Base-by-base conservation (phyloP, 2,113 vertebrate species). In the Piprites chloris region DNA sequence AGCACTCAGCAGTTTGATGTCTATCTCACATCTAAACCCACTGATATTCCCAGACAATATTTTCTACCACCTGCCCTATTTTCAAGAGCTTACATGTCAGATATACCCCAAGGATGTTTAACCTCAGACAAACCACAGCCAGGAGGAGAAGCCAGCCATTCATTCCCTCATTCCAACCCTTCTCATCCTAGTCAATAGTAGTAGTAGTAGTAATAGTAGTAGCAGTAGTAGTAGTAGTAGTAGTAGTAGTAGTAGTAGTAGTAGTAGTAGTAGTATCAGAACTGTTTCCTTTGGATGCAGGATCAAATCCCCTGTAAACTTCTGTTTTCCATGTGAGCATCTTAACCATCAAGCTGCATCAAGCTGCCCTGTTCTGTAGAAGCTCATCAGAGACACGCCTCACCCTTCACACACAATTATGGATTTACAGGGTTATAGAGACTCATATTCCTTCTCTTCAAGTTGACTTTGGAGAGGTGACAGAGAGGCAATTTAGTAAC, bases 31-130 rank as follows among this genome's bases (percentile, higher is more conserved):
- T 33, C 65, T 71, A 59, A 93, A 59, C 26, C 8, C 33, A n/a
- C 22, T 49, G 32, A 52, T 0, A 0, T 72, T 72, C 37, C 28
- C n/a, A 68, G 15, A 73, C 5, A 55, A 62, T 15, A 14, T 21
- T 72, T 85, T 79, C 52, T 72, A 17, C 32, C 32, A 58, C 23
- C 56, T 41, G 26, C 44, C 39, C 82, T 67, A 32, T 37, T 12
- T 87, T 76, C 30, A 41, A 49, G 50, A 73, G 9, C 41, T 65
- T 17, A 63, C 0, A 0, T 20, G 5, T 62, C 41, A 76, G 23
- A 58, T 55, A 26, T 3, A 66, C 4, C 4, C 26, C 0, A 0
- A 78, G 19, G n/a, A 39, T 39, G 5, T 44, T 46, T 55, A 71
- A 56, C 7, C 49, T 81, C 47, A 55, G 12, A 21, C 6, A 58